A percentile compares a stretch with the other conserved stretches of the same genome.
phyloP scores from a whole-genome alignment of 1,140 invertebrate species.

The Caerostris extrusa region DNA sequence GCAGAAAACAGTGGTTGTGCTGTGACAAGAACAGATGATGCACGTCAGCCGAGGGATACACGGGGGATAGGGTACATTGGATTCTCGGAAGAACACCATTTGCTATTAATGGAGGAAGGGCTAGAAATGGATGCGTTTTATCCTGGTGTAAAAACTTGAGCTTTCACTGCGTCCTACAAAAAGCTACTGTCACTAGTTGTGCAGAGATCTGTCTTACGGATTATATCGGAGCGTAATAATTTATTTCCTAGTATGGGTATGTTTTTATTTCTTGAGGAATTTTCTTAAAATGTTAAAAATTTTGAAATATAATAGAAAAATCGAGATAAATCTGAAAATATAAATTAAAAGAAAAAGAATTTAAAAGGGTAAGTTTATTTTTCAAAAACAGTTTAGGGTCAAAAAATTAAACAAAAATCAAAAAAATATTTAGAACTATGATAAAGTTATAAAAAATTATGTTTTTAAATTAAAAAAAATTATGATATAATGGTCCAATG shows the following conservation, averaged over 20 bases:
- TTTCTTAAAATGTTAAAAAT: too few relatives aligned
- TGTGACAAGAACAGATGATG: slow-evolving; percentile 47
- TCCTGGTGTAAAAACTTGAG: slow-evolving; percentile 1
- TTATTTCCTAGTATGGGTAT: neutral
- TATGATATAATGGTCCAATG: too few relatives aligned
- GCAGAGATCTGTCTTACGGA: neutral
- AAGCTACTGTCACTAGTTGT: slow-evolving; percentile 20
- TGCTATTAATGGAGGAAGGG: slow-evolving; percentile 17
- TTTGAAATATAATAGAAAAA: too few relatives aligned
- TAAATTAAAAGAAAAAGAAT: too few relatives aligned
- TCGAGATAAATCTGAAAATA: too few relatives aligned
- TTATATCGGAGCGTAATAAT: neutral
- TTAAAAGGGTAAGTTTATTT: too few relatives aligned
- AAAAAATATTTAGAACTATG: too few relatives aligned
- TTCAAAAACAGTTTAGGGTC: too few relatives aligned
- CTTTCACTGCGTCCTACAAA: slow-evolving; percentile 3
- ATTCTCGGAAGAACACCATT: slow-evolving; percentile 21
- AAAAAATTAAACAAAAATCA: too few relatives aligned
- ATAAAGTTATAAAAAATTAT: too few relatives aligned
- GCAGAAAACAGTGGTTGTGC: slow-evolving; percentile 5
- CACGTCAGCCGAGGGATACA: slow-evolving; percentile 8
- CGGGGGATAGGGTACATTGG: slow-evolving; percentile 33
- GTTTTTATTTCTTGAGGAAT: too few relatives aligned
- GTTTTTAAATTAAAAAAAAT: too few relatives aligned
- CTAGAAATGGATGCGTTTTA: slow-evolving; percentile 8